Percentiles rank a stretch among this genome's conserved stretches.
Conservation (phyloP, 2,797 vertebrate genomes). For the Crypturellus tataupa region DNA sequence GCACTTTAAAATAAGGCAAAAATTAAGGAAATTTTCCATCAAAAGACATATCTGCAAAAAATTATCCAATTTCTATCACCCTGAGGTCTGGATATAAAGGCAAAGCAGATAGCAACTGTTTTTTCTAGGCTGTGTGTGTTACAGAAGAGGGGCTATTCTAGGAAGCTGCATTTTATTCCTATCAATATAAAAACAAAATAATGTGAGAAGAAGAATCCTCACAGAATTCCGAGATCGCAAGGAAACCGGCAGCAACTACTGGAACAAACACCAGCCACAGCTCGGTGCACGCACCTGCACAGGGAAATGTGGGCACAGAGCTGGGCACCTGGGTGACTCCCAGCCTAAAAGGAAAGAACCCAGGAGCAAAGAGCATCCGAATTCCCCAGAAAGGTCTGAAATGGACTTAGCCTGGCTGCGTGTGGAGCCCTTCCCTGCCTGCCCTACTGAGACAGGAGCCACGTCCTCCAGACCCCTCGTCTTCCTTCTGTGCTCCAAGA, state of each 20-base stretch:
- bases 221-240: not conserved
- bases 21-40: constrained; percentile 33
- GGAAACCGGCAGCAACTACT: constrained; percentile 57
- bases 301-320: not conserved
- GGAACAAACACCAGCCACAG: constrained; percentile 66
- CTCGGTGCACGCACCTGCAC: not conserved
- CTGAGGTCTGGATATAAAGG: not conserved
- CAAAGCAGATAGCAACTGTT: not conserved
- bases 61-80: not conserved
- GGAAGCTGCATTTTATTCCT: not conserved
- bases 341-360: not conserved
- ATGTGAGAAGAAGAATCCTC: not conserved
- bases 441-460: not conserved
- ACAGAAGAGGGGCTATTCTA: not conserved
- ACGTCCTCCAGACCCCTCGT: not conserved
- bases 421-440: not conserved
- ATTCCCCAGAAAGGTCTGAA: not conserved
- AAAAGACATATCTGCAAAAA: not conserved
- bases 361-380: not conserved
- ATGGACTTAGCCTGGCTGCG: not conserved
- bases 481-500: not conserved
- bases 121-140: not conserved
- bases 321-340: not conserved
- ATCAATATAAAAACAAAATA: constrained; percentile 19
- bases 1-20: constrained; percentile 12